phyloP scores from a whole-genome alignment of 2,113 vertebrate genomes.

The Pteropus alecto region DNA sequence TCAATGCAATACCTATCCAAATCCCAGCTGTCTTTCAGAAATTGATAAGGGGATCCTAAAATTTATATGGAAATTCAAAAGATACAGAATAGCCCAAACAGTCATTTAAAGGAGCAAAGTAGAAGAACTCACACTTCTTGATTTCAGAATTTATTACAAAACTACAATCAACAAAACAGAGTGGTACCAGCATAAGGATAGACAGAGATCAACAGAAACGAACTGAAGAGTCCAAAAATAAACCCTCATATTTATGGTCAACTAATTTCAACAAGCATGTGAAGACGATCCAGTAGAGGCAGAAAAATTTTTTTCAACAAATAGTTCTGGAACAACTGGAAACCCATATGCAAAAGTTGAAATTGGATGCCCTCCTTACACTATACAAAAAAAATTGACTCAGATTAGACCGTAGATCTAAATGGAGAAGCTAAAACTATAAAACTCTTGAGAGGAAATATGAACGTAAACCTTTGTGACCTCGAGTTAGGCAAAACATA shows the following conservation, averaged over 20 bases:
- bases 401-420: neutral
- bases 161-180: neutral
- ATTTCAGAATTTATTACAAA: neutral
- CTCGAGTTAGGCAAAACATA: neutral
- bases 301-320: neutral
- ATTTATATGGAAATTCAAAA: neutral
- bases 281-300: neutral
- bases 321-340: accelerated
- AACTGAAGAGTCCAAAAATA: neutral
- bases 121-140: neutral
- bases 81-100: neutral
- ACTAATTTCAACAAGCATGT: neutral
- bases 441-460: neutral
- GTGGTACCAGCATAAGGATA: neutral
- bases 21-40: neutral
- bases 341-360: neutral
- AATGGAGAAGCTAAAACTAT: neutral
- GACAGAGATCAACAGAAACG: neutral
- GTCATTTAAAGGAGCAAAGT: neutral
- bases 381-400: neutral
- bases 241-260: neutral
- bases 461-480: neutral
- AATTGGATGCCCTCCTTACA: neutral
- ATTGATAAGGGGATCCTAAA: neutral
- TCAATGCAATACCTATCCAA: neutral